Percentiles rank a stretch among this genome's conserved stretches.
These are phyloP conservation scores for Dryomyza anilis DNA, from an alignment of 2,888 invertebrate species.

Conservation along the genomic window DNA sequence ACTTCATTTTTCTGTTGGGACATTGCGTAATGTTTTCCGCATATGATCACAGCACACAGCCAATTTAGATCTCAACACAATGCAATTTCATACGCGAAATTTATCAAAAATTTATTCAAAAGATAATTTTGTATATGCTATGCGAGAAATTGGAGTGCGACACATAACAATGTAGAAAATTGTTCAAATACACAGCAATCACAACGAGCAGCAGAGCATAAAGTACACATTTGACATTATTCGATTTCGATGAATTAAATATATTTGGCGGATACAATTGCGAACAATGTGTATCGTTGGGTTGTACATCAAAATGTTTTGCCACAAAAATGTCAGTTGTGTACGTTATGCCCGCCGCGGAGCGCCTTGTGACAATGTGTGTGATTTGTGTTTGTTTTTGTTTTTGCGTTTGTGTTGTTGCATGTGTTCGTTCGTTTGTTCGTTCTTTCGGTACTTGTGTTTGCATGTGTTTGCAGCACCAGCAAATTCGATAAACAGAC, in stretches of 20 bases:
- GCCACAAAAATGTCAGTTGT: too few relatives aligned
- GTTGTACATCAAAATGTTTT: too few relatives aligned
- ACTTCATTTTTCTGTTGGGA: too few relatives aligned
- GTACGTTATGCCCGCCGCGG: too few relatives aligned
- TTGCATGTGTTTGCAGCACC: slow-evolving; percentile 8
- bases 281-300: too few relatives aligned
- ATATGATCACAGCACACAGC: neutral
- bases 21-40: neutral
- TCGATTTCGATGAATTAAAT: too few relatives aligned
- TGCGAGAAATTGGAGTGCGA: neutral
- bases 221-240: neutral
- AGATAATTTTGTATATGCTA: slow-evolving; percentile 1
- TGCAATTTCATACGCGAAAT: too few relatives aligned
- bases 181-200: slow-evolving; percentile 4
- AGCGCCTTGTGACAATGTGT: too few relatives aligned
- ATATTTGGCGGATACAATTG: too few relatives aligned
- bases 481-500: slow-evolving; percentile 23
- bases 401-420: too few relatives aligned
- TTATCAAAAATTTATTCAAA: slow-evolving; percentile 22
- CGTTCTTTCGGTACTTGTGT: neutral
- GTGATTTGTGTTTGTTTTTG: too few relatives aligned
- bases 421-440: neutral
- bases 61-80: neutral
- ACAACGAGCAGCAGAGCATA: neutral
- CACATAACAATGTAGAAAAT: slow-evolving; percentile 15